Base-by-base conservation (phyloP, 1,140 invertebrate species). In the Druon quercuslanigerum region DNA sequence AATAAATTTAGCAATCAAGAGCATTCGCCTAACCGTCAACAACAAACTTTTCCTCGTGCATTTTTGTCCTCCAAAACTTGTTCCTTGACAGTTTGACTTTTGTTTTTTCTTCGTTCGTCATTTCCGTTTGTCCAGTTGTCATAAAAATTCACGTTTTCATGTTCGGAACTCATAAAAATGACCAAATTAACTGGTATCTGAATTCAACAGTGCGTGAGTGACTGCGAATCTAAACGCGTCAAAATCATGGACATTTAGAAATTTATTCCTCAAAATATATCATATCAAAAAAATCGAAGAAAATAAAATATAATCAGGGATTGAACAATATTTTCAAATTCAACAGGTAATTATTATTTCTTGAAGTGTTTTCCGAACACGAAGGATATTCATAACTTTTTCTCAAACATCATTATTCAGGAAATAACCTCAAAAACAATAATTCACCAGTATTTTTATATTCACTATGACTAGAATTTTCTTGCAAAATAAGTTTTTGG, bases 401-500 rank as follows among this genome's bases (percentile, higher is more conserved):
- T n/a, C 52, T 46, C 40, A 46, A 1, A 46, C 40, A 11, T 33
- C 2, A 33, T 5, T 33, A 33, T 33, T 46, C 8, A 52, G 14
- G 3, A 52, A 17, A 14, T 16, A 52, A n/a, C 17, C 52, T n/a
- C n/a, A 54, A 54, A 54, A 54, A n/a, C 11, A 8, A 54, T 54
- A 14, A 54, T 54, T 17, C 17, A n/a, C 17, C 7, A 19, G 4
- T 46, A 46, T 11, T 46, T 46, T 46, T 46, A 46, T 46, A 46
- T 8, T 46, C 40, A 46, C 8, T 46, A 54, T 54, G 16, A 17
- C 52, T 54, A 54, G 33, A 40, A 33, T 66, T 66, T 46, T 66
- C 5, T 16, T 40, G 7, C 33, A 66, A 66, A 33, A 60, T 6
- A 40, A 66, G 60, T 60, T 81, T n/a, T 73, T 79, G 19, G 19